Evolutionary conservation across 1,140 invertebrate genomes (phyloP).

Genomic region (Platorchestia sp.): DNA sequence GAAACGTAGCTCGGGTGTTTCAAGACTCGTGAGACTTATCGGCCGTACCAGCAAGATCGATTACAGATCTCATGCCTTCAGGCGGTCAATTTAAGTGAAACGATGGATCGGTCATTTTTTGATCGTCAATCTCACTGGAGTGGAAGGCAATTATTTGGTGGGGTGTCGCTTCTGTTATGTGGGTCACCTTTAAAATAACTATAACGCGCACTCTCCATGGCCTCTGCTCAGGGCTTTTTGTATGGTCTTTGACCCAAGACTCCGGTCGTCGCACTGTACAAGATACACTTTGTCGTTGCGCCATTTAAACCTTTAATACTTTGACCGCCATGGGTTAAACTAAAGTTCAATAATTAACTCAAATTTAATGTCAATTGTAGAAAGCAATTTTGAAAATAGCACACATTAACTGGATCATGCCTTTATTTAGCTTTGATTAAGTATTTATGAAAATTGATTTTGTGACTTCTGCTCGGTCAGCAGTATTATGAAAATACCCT

Average conservation of each 20-base stretch:
- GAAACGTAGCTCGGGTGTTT: neutral
- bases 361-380: too few relatives aligned
- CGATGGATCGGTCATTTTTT: neutral
- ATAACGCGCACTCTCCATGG: neutral
- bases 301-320: neutral
- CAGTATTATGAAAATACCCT: too few relatives aligned
- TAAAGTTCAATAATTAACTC: too few relatives aligned
- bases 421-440: too few relatives aligned
- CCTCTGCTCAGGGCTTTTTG: neutral
- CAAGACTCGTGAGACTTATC: neutral
- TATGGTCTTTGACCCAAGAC: neutral
- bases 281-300: neutral
- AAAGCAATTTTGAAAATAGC: too few relatives aligned
- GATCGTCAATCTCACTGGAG: neutral
- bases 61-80: neutral
- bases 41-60: neutral
- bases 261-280: neutral
- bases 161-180: neutral
- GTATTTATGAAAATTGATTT: too few relatives aligned
- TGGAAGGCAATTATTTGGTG: neutral
- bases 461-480: too few relatives aligned
- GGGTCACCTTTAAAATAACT: neutral
- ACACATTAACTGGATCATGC: too few relatives aligned
- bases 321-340: too few relatives aligned
- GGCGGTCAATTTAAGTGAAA: neutral